Evolutionary conservation across 1,140 invertebrate species (phyloP), one percentile per base, ranked within the genome.

Genomic region (Platyscapa corneri): DNA sequence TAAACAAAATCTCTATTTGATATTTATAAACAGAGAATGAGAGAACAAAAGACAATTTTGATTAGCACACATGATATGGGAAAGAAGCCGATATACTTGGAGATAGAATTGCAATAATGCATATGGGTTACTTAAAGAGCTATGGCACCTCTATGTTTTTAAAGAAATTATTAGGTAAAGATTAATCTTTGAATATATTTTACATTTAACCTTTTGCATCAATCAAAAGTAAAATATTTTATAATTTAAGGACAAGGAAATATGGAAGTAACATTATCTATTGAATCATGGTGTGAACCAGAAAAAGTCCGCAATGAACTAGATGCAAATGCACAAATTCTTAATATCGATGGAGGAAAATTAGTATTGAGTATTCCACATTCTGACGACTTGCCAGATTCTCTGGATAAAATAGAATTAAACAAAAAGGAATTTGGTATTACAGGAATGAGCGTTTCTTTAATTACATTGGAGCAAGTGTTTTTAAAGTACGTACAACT

Each of bases 1-100:
- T 14, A 56, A 53, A 72, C 1, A 53, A 27, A 20, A 77, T 79
- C 76, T 87, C 80, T 78, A 46, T 70, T 67, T 16, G 30, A 56
- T 34, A 37, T 70, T 74, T 67, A 3, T 84, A 74, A 87, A 20
- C 34, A 91, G 92, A 91, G 92, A 88, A 89, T 94, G 87, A 92
- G 95, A 87, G 95, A 94, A 77, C 92, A 95, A 34, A 94, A 97
- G 64, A 98, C 98, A 3, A 97, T 99, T 89, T 92, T 99, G 10
- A 95, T 99, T 1, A 98, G 98, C 3, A 99, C 98, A 1, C 98
- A 99, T 92, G 99, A 98, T 92, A 99, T 99, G 98, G 98, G n/a
- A n/a, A 99, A 93, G 99, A 99, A 94, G 98, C 98, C 16, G 98
- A 99, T 93, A 95, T 97, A 32, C 94, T 99, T 0, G 98, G 98